A percentile compares a stretch with the other conserved stretches of the same genome.
phyloP scores from a whole-genome alignment of 1,140 invertebrate genomes.

The Leguminivora glycinivorella region DNA sequence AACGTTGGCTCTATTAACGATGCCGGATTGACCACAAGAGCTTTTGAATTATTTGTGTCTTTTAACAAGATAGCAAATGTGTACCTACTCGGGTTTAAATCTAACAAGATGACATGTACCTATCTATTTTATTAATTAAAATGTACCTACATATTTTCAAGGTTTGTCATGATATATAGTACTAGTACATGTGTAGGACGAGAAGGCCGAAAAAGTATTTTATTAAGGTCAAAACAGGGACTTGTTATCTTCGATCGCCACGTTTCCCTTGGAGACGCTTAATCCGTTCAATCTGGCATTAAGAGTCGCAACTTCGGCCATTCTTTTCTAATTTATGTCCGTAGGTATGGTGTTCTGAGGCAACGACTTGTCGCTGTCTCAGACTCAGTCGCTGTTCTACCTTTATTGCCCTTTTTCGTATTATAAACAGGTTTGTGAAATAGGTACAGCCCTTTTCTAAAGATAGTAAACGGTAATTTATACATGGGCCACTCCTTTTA shows the following conservation, averaged over 20 bases:
- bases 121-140: not conserved
- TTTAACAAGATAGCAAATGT: not conserved
- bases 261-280: constrained; percentile 53
- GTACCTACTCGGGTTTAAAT: not conserved
- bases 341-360: constrained; percentile 32
- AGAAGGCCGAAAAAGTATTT: constrained; percentile 30
- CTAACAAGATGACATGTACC: not conserved
- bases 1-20: not conserved
- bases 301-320: constrained; percentile 63
- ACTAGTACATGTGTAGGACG: not conserved
- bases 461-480: not conserved
- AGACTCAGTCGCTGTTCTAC: constrained; percentile 8
- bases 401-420: constrained; percentile 23
- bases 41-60: not conserved
- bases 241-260: constrained; percentile 43
- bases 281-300: constrained; percentile 66
- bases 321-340: constrained; percentile 66
- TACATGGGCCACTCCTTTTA: not conserved
- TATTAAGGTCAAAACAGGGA: constrained; percentile 26
- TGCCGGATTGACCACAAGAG: not conserved
- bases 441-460: not conserved
- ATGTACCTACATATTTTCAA: too few species aligned
- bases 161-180: not conserved
- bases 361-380: not conserved
- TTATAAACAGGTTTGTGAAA: constrained; percentile 22